Conservation (phyloP, 2,797 vertebrate species). For the Chaetophractus vellerosus region DNA sequence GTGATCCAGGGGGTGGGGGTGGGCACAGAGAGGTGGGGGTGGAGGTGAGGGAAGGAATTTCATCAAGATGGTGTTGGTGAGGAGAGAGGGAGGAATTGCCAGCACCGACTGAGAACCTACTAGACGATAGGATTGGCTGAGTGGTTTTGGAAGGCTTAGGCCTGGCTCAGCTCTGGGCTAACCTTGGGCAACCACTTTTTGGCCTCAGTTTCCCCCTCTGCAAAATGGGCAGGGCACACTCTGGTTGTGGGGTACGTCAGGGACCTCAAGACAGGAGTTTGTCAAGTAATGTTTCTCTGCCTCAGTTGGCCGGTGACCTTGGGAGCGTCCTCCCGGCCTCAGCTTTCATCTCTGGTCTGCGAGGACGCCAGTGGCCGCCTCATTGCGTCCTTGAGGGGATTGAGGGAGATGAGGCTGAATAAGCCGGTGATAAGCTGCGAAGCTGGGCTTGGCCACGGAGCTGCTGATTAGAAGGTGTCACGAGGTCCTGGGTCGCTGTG, state of each 20-base stretch:
- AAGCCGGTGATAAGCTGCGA: constrained; percentile 83
- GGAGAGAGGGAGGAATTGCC: not conserved
- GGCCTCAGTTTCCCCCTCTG: constrained; percentile 73
- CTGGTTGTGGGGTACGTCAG: not conserved
- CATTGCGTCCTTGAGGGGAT: constrained; percentile 80
- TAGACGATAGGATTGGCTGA: not conserved
- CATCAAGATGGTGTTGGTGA: not conserved
- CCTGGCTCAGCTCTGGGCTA: not conserved
- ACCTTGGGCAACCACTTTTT: not conserved
- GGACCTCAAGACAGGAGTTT: not conserved
- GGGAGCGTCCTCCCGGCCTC: constrained; percentile 37
- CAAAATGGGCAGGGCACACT: constrained; percentile 57
- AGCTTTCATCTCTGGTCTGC: constrained; percentile 8
- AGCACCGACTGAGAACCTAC: not conserved
- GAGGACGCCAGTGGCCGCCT: constrained; percentile 43
- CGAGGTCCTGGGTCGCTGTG: constrained; percentile 67
- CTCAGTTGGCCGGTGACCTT: constrained; percentile 63
- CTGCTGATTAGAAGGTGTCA: constrained; percentile 78
- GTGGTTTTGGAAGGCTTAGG: not conserved
- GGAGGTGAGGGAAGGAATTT: not conserved
- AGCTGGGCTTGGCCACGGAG: constrained; percentile 54
- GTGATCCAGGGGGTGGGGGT: constrained; percentile 65
- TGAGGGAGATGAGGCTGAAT: constrained; percentile 77
- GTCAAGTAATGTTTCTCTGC: not conserved
- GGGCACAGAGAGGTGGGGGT: constrained; percentile 38